These are phyloP conservation scores for Madoqua kirkii DNA, from an alignment of 2,113 vertebrate species.

Conservation along the genomic window DNA sequence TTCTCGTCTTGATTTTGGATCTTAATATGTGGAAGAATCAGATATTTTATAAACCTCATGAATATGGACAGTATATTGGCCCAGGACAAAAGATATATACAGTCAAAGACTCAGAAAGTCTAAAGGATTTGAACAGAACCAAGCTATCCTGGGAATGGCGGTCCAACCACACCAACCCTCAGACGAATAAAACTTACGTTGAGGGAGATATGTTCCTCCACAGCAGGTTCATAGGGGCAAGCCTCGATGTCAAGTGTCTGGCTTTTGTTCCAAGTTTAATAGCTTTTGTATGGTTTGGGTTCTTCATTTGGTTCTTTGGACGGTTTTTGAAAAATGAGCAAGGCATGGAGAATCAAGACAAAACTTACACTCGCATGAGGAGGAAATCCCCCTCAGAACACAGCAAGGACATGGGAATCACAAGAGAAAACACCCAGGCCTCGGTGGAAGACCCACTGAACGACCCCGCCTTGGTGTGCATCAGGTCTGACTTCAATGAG, in stretches of 20 bases:
- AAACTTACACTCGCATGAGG: constrained; percentile 93
- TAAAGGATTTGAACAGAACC: constrained; percentile 91
- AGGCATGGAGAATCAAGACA: constrained; percentile 92
- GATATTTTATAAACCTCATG: constrained; percentile 98
- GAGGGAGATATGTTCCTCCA: constrained; percentile 94
- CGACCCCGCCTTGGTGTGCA: constrained; percentile 86
- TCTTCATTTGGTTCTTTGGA: constrained; percentile 96
- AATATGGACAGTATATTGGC: constrained; percentile 96
- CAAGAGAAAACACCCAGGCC: constrained; percentile 88
- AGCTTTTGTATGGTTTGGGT: constrained; percentile 94
- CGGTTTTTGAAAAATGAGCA: constrained; percentile 95
- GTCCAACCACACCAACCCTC: constrained; percentile 87
- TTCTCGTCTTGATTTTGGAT: constrained; percentile 97
- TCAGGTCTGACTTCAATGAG: constrained; percentile 87
- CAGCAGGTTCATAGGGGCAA: constrained; percentile 91
- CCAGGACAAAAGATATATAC: constrained; percentile 97
- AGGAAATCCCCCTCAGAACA: constrained; percentile 92
- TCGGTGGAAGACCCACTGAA: constrained; percentile 85
- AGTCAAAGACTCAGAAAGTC: constrained; percentile 92
- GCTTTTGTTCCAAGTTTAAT: constrained; percentile 95
- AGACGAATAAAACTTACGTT: constrained; percentile 88
- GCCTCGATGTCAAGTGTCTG: constrained; percentile 93
- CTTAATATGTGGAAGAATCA: constrained; percentile 99
- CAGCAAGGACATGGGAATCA: constrained; percentile 90
- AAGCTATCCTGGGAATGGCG: constrained; percentile 95